Evolutionary conservation across 2,888 invertebrate species (phyloP).

Genomic region (Drosophila mimetica): DNA sequence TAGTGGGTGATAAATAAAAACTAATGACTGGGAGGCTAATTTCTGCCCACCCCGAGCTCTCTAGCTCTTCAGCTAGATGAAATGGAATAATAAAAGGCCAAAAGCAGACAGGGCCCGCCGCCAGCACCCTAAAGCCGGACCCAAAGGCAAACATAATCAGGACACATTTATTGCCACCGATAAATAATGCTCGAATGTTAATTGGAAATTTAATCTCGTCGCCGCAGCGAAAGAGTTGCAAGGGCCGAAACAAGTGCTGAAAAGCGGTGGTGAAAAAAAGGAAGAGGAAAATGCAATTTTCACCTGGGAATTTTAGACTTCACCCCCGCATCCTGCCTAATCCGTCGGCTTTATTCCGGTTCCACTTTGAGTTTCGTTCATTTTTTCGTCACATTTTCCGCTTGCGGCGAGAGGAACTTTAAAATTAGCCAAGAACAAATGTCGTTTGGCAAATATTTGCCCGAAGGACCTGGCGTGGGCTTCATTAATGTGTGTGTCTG

Average conservation of each 20-base stretch:
- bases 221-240: slow-evolving; percentile 14
- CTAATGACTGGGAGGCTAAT: slow-evolving; percentile 49
- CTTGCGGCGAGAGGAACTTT: slow-evolving; percentile 31
- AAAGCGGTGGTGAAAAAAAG: background rate
- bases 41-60: background rate
- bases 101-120: slow-evolving; percentile 8
- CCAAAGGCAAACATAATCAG: slow-evolving; percentile 66
- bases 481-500: slow-evolving; percentile 33
- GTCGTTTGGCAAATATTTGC: slow-evolving; percentile 36
- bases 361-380: slow-evolving; percentile 5
- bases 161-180: slow-evolving; percentile 80
- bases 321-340: slow-evolving; percentile 6
- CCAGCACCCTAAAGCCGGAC: slow-evolving; percentile 4
- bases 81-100: slow-evolving; percentile 57
- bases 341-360: slow-evolving; percentile 34
- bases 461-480: slow-evolving; percentile 30
- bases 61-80: slow-evolving; percentile 40
- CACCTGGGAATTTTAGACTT: slow-evolving; percentile 5
- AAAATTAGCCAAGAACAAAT: slow-evolving; percentile 36
- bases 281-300: slow-evolving; percentile 47
- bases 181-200: slow-evolving; percentile 81
- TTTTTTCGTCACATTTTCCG: slow-evolving; percentile 4
- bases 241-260: background rate
- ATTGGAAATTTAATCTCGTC: slow-evolving; percentile 81
- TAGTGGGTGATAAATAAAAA: slow-evolving; percentile 65